A percentile compares a stretch with the other conserved stretches of the same genome.
Evolutionary conservation across 2,888 invertebrate species (phyloP).

Genomic region (Cheiracanthium punctorium): DNA sequence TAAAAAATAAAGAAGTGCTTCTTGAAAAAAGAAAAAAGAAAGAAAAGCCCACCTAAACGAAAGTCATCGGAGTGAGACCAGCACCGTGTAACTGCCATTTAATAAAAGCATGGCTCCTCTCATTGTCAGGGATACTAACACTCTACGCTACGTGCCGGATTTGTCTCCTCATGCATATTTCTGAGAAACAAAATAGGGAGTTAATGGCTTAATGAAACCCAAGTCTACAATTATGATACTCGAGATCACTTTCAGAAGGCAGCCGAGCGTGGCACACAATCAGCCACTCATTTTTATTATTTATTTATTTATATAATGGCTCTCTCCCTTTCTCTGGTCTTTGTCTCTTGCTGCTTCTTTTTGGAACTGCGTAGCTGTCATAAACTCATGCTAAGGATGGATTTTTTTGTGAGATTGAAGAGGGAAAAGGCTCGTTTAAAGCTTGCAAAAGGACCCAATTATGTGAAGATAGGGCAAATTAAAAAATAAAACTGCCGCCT

Average conservation of each 20-base stretch:
- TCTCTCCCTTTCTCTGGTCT: not conserved
- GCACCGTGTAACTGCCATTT: too few species aligned
- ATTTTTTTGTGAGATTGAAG: not conserved
- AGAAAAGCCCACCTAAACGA: too few species aligned
- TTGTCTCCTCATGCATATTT: conserved; percentile 1
- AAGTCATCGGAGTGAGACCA: too few species aligned
- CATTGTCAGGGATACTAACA: too few species aligned
- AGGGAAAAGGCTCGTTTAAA: conserved; percentile 1
- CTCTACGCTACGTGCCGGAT: too few species aligned
- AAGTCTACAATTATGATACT: conserved; percentile 5
- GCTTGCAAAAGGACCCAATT: not conserved
- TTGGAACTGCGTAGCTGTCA: not conserved
- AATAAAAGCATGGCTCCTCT: too few species aligned
- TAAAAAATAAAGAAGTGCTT: too few species aligned
- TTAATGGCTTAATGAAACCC: conserved; percentile 4
- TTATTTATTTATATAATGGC: too few species aligned
- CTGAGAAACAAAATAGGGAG: not conserved
- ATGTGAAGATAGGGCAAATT: not conserved
- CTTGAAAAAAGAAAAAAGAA: too few species aligned
- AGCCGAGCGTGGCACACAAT: not conserved
- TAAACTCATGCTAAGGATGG: not conserved
- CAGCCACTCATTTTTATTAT: not conserved
- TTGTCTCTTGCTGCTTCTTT: not conserved
- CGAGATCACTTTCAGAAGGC: not conserved
- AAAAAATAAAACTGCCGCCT: not conserved